Conservation (phyloP, 2,113 vertebrate species). For the Etheostoma cragini region DNA sequence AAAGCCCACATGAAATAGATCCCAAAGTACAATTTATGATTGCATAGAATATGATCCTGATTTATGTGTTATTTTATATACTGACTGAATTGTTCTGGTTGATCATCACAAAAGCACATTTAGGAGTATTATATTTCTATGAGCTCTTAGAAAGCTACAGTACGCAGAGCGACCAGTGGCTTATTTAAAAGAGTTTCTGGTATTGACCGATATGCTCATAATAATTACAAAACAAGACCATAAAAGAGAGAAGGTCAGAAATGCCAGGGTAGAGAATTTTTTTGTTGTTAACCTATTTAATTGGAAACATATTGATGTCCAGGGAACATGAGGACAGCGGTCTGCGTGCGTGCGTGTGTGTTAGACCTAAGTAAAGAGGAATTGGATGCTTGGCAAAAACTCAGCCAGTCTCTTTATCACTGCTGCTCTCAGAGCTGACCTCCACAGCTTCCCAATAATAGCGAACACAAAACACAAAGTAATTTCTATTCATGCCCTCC, state of each 20-base stretch:
- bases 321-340: constrained; percentile 61
- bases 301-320: constrained; percentile 53
- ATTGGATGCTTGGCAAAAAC: constrained; percentile 70
- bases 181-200: constrained; percentile 31
- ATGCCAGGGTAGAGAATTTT: constrained; percentile 36
- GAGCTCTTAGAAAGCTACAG: constrained; percentile 14
- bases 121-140: background rate
- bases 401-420: constrained; percentile 66
- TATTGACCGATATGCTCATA: constrained; percentile 2
- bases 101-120: background rate
- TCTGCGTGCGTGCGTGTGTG: constrained; percentile 14
- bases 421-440: constrained; percentile 64
- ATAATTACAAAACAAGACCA: constrained; percentile 32
- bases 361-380: constrained; percentile 56
- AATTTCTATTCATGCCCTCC: constrained; percentile 59
- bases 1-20: background rate
- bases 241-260: constrained; percentile 31
- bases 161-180: background rate
- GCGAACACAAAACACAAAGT: constrained; percentile 56
- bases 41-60: background rate
- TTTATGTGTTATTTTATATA: background rate
- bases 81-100: background rate
- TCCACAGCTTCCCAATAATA: constrained; percentile 61
- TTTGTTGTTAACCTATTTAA: constrained; percentile 60
- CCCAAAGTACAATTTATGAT: background rate